Evolutionary conservation across 2,113 vertebrate species (phyloP), one percentile per base, ranked within the genome.

Genomic region (Lethenteron camtschaticum): DNA sequence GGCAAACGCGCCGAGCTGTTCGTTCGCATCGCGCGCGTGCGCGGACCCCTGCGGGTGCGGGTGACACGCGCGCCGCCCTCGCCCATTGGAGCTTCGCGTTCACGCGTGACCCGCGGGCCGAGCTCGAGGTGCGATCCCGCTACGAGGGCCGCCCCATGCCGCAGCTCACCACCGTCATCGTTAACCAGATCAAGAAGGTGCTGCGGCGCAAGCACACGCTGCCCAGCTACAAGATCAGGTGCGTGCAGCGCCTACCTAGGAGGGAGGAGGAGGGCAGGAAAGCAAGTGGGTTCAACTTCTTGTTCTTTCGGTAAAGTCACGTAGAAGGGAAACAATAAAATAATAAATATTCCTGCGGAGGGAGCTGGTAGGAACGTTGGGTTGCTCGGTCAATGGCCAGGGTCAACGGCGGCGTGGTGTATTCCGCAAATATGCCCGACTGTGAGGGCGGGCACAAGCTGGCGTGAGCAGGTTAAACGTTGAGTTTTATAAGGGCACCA

Each of bases 181-280:
- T 95, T 63, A 96, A 89, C 80, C 94, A 99, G 77, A 86, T 97
- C 74, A 96, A 95, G 77, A 82, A 90, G 73, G 81, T 90, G 69
- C 89, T 99, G 80, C 90, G 87, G 74, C 90, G 83, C 81, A 97
- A 94, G 70, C 92, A 97, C 83, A 99, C 92, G 1, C 74, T 97
- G 0, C 94, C 94, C 41, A 92, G 84, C 78, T 99, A 99, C 78
- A 99, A 96, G 74, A 96, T 99, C 82, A 89, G 94, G 94, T 96
- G 81, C 69, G 63, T 66, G 8, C 41, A 41, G 41, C 6, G 6
- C 41, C 41, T 41, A 6, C 5, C 5, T 41, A 41, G 41, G 41
- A 41, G 41, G 41, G 41, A 6, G 41, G 24, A 41, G 24, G 24
- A 41, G 24, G 24, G 20, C 20, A 20, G 20, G 41, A 41, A 41